Evolutionary conservation across 2,888 invertebrate genomes (phyloP).

Genomic region (Drosophila borealis): DNA sequence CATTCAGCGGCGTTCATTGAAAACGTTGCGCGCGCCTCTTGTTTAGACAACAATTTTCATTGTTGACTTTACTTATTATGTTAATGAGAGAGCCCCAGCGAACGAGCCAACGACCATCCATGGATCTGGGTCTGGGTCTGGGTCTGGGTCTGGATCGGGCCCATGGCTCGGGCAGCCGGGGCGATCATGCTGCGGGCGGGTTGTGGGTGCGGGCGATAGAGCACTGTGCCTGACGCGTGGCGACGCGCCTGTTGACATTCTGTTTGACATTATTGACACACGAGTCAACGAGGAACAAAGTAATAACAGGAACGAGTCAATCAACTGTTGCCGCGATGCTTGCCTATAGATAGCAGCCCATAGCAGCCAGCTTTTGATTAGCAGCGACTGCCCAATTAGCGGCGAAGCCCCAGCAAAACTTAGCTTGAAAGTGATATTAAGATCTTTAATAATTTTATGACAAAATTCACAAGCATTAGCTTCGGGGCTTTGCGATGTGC

Average conservation of each 20-base stretch:
- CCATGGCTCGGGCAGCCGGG: not conserved
- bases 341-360: conserved; percentile 14
- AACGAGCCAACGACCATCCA: conserved; percentile 20
- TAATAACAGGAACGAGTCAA: conserved; percentile 34
- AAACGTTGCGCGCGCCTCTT: conserved; percentile 72
- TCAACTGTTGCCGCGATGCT: conserved; percentile 30
- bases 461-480: conserved; percentile 4
- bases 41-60: conserved; percentile 80
- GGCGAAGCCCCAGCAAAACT: conserved; percentile 27
- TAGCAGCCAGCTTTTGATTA: conserved; percentile 41
- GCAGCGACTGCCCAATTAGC: conserved; percentile 54
- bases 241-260: conserved; percentile 73
- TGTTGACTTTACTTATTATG: conserved; percentile 80
- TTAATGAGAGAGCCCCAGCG: conserved; percentile 68
- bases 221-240: conserved; percentile 65
- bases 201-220: conserved; percentile 22
- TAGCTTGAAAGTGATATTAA: conserved; percentile 45
- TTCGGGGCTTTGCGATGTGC: no score
- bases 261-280: conserved; percentile 78
- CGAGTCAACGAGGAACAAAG: conserved; percentile 58
- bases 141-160: conserved; percentile 5
- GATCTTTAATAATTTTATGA: conserved; percentile 68
- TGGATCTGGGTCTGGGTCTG: conserved; percentile 20
- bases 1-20: conserved; percentile 65
- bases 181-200: conserved; percentile 47